Evolutionary conservation across 2,797 vertebrate species (phyloP).

Genomic region (Leptodactylus fallax): DNA sequence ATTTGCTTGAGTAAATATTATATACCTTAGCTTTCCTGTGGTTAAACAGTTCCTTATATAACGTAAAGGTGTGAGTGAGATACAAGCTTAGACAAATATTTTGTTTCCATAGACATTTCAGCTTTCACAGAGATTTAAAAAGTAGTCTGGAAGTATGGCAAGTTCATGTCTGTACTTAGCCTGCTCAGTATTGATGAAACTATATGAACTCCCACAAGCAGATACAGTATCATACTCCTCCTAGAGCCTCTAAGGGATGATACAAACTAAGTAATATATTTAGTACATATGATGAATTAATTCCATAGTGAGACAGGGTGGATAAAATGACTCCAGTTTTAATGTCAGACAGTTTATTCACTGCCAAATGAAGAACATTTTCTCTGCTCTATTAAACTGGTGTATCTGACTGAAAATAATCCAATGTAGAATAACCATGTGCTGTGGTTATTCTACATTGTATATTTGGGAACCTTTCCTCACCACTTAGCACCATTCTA

Average conservation of each 20-base stretch:
- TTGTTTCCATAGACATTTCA: constrained; percentile 31
- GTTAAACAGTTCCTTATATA: constrained; percentile 24
- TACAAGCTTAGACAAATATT: constrained; percentile 36
- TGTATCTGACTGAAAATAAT: not conserved
- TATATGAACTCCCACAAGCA: not conserved
- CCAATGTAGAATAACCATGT: no score
- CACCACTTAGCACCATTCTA: no score
- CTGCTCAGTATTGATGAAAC: constrained; percentile 20
- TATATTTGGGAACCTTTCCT: no score
- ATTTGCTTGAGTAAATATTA: constrained; percentile 12
- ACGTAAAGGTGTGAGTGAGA: constrained; percentile 34
- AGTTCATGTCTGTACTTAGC: constrained; percentile 17
- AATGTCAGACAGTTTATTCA: not conserved
- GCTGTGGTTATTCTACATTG: no score
- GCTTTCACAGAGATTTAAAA: constrained; percentile 13
- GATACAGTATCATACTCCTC: not conserved
- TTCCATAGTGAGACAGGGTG: not conserved
- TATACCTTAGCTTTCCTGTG: not conserved
- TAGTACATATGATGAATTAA: not conserved
- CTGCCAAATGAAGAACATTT: not conserved
- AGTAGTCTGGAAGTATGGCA: constrained; percentile 15
- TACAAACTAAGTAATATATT: not conserved
- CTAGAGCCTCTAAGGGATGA: constrained; percentile 15
- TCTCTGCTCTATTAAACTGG: not conserved
- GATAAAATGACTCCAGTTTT: not conserved